A percentile compares a stretch with the other conserved stretches of the same genome.
Evolutionary conservation across 2,113 vertebrate genomes (phyloP).

Genomic region (Sisor rabdophorus): DNA sequence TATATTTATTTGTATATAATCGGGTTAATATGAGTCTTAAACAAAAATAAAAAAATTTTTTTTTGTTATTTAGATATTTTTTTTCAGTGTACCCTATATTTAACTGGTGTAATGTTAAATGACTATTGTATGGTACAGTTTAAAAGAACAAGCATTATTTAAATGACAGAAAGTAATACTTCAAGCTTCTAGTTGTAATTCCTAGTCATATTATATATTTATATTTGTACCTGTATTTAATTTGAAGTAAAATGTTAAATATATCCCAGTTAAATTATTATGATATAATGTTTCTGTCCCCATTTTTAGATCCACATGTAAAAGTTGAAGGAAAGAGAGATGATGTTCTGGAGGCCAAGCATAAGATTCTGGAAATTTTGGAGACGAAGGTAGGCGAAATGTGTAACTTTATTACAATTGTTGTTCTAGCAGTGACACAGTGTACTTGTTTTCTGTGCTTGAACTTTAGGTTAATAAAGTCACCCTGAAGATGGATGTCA

Average conservation of each 20-base stretch:
- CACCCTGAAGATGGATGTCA: slow-evolving; percentile 77
- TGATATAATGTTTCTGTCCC: not conserved
- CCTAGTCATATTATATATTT: not conserved
- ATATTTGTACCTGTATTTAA: not conserved
- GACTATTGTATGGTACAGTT: not conserved
- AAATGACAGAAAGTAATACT: not conserved
- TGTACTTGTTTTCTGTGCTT: not conserved
- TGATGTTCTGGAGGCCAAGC: slow-evolving; percentile 69
- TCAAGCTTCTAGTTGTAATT: not conserved
- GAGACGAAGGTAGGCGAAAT: slow-evolving; percentile 67
- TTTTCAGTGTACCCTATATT: too few relatives aligned
- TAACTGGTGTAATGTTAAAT: too few relatives aligned
- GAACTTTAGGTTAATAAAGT: slow-evolving; percentile 72
- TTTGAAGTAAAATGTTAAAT: too few relatives aligned
- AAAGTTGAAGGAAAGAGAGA: slow-evolving; percentile 71
- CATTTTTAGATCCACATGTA: slow-evolving; percentile 70
- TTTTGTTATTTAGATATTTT: too few relatives aligned
- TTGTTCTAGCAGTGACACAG: not conserved
- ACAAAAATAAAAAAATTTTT: too few relatives aligned
- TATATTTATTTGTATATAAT: too few relatives aligned
- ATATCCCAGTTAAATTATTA: not conserved
- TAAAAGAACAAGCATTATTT: not conserved
- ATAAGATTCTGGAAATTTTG: slow-evolving; percentile 69
- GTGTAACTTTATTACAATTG: not conserved
- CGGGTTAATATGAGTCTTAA: too few relatives aligned